A percentile compares a stretch with the other conserved stretches of the same genome.
Conservation (phyloP, 2,888 invertebrate species). For the Tipula confusa region DNA sequence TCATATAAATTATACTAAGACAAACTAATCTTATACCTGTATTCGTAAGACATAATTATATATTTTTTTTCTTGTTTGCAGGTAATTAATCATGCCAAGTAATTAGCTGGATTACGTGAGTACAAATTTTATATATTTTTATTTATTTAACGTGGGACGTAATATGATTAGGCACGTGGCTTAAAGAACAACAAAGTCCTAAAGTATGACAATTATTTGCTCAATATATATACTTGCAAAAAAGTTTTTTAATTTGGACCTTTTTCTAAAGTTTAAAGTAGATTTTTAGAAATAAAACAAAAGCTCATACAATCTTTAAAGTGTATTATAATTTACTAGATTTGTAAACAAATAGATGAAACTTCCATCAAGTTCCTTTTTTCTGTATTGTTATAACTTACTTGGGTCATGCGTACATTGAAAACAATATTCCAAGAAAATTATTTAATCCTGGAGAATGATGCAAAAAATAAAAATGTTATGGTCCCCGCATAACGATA, state of each 20-base stretch:
- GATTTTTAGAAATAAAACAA: neutral
- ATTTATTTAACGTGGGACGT: neutral
- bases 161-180: neutral
- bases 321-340: neutral
- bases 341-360: neutral
- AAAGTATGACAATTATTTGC: neutral
- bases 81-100: neutral
- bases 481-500: neutral
- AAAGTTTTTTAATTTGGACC: no score
- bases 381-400: neutral
- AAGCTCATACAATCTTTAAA: neutral
- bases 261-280: neutral
- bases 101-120: neutral
- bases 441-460: neutral
- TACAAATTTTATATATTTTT: neutral
- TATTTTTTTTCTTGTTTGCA: neutral
- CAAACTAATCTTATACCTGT: neutral
- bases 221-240: no score
- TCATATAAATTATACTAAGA: no score
- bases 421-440: neutral
- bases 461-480: neutral
- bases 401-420: neutral
- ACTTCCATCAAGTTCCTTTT: neutral
- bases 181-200: neutral
- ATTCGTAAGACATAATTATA: neutral